Base-by-base conservation (phyloP, 2,888 invertebrate genomes). In the Dione vanillae region DNA sequence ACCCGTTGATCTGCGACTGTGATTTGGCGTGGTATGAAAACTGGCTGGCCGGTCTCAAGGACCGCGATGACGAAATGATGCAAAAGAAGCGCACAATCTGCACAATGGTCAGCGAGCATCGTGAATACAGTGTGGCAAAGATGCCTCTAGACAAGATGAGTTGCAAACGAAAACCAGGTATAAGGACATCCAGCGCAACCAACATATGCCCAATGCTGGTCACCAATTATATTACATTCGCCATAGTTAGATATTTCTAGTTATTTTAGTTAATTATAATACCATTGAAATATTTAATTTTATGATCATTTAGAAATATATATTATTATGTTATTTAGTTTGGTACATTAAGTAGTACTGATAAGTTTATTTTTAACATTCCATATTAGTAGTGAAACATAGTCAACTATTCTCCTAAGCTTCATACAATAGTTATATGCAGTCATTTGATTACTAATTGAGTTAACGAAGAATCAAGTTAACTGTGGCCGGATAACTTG, bases 11-110 rank as follows among this genome's bases (percentile, higher is more conserved):
- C 72, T 98, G 98, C 85, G 96, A 97, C 81, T 98, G 98, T 85
- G 97, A 97, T 80, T 92, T 98, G 77, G 95, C 96, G 65, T 98
- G 98, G 98, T 97, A 98, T 88, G 95, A 96, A 71, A 95, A 95
- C 67, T 97, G 98, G 96, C 87, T 97, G 79, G 94, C 95, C 73
- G 96, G 96, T 72, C 93, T 97, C 35, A 95, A 96, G 66, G 96
- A 97, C 86, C 96, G 96, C 74, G 97, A 97, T 82, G 97, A 97
- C 86, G 97, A 97, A 85, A 96, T 96, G 95, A 97, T 97, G 95
- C 96, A 96, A 82, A 97, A 97, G 93, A 97, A 97, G 84, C 95
- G 96, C 69, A 97, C 97, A 3, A 94, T 97, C 59, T 97, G 97
- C 89, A 96, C 95, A 74, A 97, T 97, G 97, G 91, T 94, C 54